Evolutionary conservation across 1,140 invertebrate species (phyloP), one percentile per base, ranked within the genome.

Genomic region (Aphelenchoides fujianensis): DNA sequence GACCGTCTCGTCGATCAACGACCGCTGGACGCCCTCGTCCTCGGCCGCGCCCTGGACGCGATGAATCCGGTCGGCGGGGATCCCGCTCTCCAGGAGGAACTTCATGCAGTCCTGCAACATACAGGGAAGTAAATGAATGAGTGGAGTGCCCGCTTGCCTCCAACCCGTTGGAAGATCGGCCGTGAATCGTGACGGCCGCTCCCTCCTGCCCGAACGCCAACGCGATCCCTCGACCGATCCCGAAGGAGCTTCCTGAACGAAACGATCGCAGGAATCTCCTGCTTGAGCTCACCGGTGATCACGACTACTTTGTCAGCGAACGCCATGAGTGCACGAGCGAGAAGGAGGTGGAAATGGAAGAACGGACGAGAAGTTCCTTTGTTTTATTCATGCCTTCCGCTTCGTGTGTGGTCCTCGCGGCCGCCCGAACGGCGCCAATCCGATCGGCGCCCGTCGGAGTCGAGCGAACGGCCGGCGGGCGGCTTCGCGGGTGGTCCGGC

Each of bases 251-350:
- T 12, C 41, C 41, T 48, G 23, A 48, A 12, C 23, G 41, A 19
- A 34, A 7, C 30, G 61, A 63, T 63, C 52, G 7, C n/a, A n/a
- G n/a, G n/a, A n/a, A 48, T 16, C 41, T 48, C 12, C 12, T 23
- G 12, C 12, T 48, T 48, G 12, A 48, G 23, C 41, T 48, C 41
- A 7, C 61, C 61, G 12, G 61, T 63, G 30, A 63, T 31, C 7
- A 63, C 16, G 23, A 63, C 61, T 36, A 63, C 61, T 34, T 63
- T 63, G 3, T 37, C 61, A 16, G 19, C 61, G 23, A 63, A 63
- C 7, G 61, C 16, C 61, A 63, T 63, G 23, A 48, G 12, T n/a
- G n/a, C n/a, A 12, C 23, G 41, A 48, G 41, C 41, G 41, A 48
- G 41, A 48, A 48, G 23, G 23, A 23, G 23, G 12, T n/a, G n/a